Evolutionary conservation across 2,113 vertebrate genomes (phyloP), one percentile per base, ranked within the genome.

Genomic region (Hydrochoerus hydrochaeris): DNA sequence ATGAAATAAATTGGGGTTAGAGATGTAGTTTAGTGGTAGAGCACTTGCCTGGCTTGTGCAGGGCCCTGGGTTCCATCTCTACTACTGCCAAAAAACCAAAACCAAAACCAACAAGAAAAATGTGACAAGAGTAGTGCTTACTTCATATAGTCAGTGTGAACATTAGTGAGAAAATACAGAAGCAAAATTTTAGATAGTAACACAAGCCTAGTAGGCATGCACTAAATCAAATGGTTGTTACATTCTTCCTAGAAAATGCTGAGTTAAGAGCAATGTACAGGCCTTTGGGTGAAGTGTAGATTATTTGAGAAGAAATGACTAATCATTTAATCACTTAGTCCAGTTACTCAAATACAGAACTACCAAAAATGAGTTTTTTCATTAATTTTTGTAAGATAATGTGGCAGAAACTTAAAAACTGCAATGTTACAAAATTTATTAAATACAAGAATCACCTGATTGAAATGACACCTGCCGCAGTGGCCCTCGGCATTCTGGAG

Each of bases 201-300:
- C 12, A 20, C 78, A 12, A 73, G 26, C 41, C 44, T 52, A 71
- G 57, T 60, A 49, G 83, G 1, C 75, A 9, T 16, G 35, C 30
- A 41, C 62, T 75, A 41, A 91, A 16, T 88, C 88, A 90, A 88
- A 7, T 89, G 67, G 38, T 69, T 65, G 52, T 88, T 91, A 54
- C 52, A 85, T 93, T 96, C 69, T 95, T 93, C 17, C 81, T 11
- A 19, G 49, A 91, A 81, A 73, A 41, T 78, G 11, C 24, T 46
- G 57, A 44, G 22, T 73, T 2, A 44, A 65, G 87, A 67, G 60
- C 80, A 30, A 16, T 22, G 12, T 28, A 57, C 1, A n/a, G 32
- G 44, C 49, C 67, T 83, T 95, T 46, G 38, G 46, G 17, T 44
- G 54, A n/a, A 54, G 13, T 9, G 0, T 5, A 85, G 32, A 57